Percentiles rank a stretch among this genome's conserved stretches.
Evolutionary conservation across 2,113 vertebrate species (phyloP).

Genomic region (Pterocles orientalis): DNA sequence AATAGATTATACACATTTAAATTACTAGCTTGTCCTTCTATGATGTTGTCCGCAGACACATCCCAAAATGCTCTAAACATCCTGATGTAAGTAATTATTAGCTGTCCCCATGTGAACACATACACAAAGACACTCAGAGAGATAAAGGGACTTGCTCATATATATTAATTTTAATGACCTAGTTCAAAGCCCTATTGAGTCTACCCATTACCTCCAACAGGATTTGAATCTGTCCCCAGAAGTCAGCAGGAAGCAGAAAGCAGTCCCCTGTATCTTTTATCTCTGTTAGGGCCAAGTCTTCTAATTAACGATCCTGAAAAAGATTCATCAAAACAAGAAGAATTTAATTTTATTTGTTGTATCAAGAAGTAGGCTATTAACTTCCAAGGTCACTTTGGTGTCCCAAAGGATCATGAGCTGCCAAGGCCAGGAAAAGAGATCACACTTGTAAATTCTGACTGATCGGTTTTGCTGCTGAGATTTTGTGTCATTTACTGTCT

Average conservation of each 20-base stretch:
- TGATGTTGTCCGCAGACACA: neutral
- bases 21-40: neutral
- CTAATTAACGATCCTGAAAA: slow-evolving; percentile 22
- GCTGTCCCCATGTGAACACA: neutral
- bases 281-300: neutral
- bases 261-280: neutral
- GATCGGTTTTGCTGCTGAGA: neutral
- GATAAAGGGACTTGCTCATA: neutral
- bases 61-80: neutral
- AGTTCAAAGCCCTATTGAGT: neutral
- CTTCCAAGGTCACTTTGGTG: neutral
- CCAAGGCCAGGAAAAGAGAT: neutral
- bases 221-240: neutral
- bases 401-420: neutral
- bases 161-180: neutral
- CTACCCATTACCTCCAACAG: neutral
- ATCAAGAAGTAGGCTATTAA: slow-evolving; percentile 12
- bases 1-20: neutral
- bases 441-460: neutral
- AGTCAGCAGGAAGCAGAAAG: neutral
- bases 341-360: neutral
- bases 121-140: neutral
- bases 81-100: neutral
- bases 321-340: neutral
- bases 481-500: slow-evolving; percentile 1